These are phyloP conservation scores for Entomyzon cyanotis DNA, from an alignment of 2,113 vertebrate species.

Conservation along the genomic window DNA sequence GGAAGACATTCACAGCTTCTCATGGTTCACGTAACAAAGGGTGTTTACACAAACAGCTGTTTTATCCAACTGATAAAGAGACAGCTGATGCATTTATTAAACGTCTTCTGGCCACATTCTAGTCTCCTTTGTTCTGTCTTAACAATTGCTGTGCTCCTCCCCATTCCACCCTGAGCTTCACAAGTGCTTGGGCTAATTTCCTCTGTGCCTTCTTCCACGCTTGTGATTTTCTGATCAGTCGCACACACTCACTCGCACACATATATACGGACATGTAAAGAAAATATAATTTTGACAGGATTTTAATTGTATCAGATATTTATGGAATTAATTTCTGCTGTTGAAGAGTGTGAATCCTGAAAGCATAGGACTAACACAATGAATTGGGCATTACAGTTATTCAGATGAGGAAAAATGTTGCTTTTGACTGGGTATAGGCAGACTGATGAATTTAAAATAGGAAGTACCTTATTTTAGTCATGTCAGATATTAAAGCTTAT, in stretches of 20 bases:
- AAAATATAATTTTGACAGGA: neutral
- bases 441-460: neutral
- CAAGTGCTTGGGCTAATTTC: neutral
- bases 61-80: neutral
- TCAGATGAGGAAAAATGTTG: neutral
- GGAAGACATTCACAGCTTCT: neutral
- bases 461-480: neutral
- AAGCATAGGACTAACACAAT: neutral
- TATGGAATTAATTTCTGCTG: neutral
- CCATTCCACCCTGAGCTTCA: neutral
- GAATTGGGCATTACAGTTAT: neutral
- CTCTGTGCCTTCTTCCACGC: neutral
- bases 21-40: neutral
- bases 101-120: neutral
- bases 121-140: neutral
- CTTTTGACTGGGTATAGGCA: neutral
- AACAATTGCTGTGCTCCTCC: neutral
- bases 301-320: neutral
- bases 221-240: neutral
- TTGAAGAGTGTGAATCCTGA: neutral
- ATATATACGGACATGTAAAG: accelerated
- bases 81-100: neutral
- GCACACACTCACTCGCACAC: neutral
- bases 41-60: neutral
- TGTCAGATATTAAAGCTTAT: neutral